A percentile compares a stretch with the other conserved stretches of the same genome.
These are phyloP conservation scores for Oryzias celebensis DNA, from an alignment of 2,113 vertebrate species.

Conservation along the genomic window DNA sequence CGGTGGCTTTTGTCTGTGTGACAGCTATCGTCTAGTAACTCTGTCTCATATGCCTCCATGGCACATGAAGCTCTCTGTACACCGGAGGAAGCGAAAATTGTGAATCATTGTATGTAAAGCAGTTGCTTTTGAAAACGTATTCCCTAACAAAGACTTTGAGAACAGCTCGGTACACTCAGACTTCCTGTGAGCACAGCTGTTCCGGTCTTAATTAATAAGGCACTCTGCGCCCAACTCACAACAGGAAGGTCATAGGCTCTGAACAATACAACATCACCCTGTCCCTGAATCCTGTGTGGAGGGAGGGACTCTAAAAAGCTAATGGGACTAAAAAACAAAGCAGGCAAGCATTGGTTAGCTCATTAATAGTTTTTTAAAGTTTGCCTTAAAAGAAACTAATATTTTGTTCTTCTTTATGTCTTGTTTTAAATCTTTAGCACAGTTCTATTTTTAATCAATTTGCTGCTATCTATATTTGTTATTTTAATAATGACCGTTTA, in stretches of 20 bases:
- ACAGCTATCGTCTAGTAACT: background rate
- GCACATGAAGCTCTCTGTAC: constrained; percentile 1
- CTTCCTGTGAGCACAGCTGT: constrained; percentile 66
- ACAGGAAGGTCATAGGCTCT: constrained; percentile 68
- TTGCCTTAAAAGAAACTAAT: too few species aligned
- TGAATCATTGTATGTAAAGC: constrained; percentile 56
- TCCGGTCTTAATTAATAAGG: constrained; percentile 64
- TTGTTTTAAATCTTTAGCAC: too few species aligned
- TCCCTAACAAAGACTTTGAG: constrained; percentile 48
- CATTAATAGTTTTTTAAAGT: too few species aligned
- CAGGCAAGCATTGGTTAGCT: too few species aligned
- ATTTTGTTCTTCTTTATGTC: too few species aligned
- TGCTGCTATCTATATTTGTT: too few species aligned
- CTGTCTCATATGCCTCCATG: constrained; percentile 5
- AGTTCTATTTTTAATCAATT: too few species aligned
- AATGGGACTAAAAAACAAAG: too few species aligned
- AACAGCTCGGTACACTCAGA: constrained; percentile 43
- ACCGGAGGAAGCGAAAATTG: constrained; percentile 17
- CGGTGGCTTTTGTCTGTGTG: background rate
- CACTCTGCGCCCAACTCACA: constrained; percentile 42
- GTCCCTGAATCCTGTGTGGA: constrained; percentile 4
- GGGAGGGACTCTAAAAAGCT: too few species aligned
- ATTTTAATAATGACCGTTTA: too few species aligned
- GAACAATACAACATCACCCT: constrained; percentile 65
- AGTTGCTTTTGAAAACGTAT: constrained; percentile 33